Evolutionary conservation across 2,888 invertebrate species (phyloP), one percentile per base, ranked within the genome.

Genomic region (Aphidoletes aphidimyza): DNA sequence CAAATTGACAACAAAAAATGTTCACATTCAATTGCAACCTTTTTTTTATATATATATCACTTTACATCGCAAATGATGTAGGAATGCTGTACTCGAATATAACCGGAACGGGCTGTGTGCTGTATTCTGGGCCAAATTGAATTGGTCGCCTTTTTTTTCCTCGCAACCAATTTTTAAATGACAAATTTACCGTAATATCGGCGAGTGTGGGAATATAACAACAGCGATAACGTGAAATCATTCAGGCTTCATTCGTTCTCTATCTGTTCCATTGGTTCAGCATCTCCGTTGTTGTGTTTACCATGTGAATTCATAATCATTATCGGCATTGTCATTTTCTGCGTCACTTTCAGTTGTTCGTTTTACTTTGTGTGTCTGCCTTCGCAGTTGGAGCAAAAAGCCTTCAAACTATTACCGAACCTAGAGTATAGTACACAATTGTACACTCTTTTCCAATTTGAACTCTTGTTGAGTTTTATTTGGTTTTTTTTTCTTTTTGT

Each of bases 221-320:
- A 54, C 22, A 9, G n/a, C 54, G n/a, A 22, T 54, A 54, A 54
- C 54, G 22, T 54, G 22, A 22, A 54, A 54, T 54, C 54, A 3
- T n/a, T 22, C 22, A 54, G n/a, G 54, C 54, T 22, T 54, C 47
- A 17, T 22, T 54, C 22, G 2, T 22, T 54, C 5, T 1, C 22
- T 54, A n/a, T n/a, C 1, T 22, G 3, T 22, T 54, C 47, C 2
- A 11, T 54, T 54, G 54, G 9, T 17, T 54, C n/a, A n/a, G n/a
- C n/a, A n/a, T n/a, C n/a, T n/a, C n/a, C n/a, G n/a, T 5, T 54
- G 22, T 22, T 54, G 54, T 54, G 22, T 54, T 54, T 54, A 54
- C 54, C n/a, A 54, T 54, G 54, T 54, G 54, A 54, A 22, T 54
- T 54, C 54, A 54, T 54, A 22, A 54, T 54, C n/a, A 54, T 54